Evolutionary conservation across 2,797 vertebrate species (phyloP).

Genomic region (Onychomys torridus): DNA sequence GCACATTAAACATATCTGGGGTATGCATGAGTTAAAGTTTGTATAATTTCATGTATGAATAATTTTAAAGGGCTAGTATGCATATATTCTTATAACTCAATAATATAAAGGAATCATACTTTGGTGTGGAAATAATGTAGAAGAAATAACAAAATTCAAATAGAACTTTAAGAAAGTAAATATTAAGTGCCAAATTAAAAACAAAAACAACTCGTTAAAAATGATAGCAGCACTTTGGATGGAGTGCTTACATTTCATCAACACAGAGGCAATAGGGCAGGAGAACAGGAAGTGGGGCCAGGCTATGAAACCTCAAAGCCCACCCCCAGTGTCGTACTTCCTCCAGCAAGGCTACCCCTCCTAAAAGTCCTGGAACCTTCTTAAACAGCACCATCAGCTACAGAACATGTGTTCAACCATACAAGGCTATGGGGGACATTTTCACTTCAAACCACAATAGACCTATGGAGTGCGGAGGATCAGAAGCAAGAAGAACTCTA

Average conservation of each 20-base stretch:
- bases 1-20: neutral
- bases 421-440: too few relatives aligned
- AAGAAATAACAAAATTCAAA: neutral
- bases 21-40: neutral
- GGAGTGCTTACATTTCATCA: neutral
- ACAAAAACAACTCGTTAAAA: neutral
- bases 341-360: neutral
- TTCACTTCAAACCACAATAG: neutral
- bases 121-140: neutral
- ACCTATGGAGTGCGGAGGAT: too few relatives aligned
- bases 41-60: neutral
- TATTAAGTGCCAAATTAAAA: neutral
- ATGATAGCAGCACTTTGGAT: neutral
- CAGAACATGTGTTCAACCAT: neutral
- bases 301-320: neutral
- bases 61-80: neutral
- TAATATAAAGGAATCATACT: slow-evolving; percentile 11
- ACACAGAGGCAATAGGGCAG: neutral
- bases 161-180: neutral
- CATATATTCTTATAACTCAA: neutral
- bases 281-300: neutral
- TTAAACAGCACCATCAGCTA: neutral
- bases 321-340: neutral
- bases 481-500: neutral
- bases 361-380: neutral